Evolutionary conservation across 2,113 vertebrate species (phyloP).

Genomic region (Chionomys nivalis): DNA sequence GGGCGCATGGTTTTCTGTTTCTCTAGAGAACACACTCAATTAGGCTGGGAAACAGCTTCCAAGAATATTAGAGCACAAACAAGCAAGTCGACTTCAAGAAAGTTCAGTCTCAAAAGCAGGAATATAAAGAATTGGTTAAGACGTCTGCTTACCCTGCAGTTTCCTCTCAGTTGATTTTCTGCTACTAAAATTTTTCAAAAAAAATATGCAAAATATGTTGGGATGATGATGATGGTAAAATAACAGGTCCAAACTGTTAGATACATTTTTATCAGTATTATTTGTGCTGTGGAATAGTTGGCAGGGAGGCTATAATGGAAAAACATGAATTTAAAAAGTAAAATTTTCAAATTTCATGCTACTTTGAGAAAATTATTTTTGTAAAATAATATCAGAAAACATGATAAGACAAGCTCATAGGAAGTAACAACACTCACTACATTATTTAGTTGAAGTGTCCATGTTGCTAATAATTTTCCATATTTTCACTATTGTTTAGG

Average conservation of each 20-base stretch:
- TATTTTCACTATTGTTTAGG: conserved; percentile 84
- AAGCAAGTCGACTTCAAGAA: conserved; percentile 37
- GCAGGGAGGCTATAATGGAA: conserved; percentile 11
- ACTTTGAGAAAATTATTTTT: conserved; percentile 15
- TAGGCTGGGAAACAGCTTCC: neutral
- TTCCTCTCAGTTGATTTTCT: conserved; percentile 2
- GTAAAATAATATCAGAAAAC: neutral
- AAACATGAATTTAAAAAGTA: neutral
- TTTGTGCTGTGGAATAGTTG: conserved; percentile 12
- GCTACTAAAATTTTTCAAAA: conserved; percentile 52
- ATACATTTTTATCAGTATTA: conserved; percentile 9
- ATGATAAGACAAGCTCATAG: conserved; percentile 1
- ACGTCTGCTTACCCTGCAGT: conserved; percentile 10
- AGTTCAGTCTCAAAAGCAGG: conserved; percentile 49
- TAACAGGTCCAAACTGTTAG: neutral
- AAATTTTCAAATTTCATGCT: neutral
- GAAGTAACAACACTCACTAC: neutral
- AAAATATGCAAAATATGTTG: neutral
- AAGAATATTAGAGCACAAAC: conserved; percentile 37
- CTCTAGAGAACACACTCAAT: neutral
- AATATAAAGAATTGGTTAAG: conserved; percentile 53
- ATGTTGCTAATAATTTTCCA: conserved; percentile 57
- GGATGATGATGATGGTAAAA: neutral
- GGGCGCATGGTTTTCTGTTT: neutral
- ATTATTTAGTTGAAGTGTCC: conserved; percentile 28